Evolutionary conservation across 2,113 vertebrate genomes (phyloP), one percentile per base, ranked within the genome.

Genomic region (Rhinolophus ferrumequinum): DNA sequence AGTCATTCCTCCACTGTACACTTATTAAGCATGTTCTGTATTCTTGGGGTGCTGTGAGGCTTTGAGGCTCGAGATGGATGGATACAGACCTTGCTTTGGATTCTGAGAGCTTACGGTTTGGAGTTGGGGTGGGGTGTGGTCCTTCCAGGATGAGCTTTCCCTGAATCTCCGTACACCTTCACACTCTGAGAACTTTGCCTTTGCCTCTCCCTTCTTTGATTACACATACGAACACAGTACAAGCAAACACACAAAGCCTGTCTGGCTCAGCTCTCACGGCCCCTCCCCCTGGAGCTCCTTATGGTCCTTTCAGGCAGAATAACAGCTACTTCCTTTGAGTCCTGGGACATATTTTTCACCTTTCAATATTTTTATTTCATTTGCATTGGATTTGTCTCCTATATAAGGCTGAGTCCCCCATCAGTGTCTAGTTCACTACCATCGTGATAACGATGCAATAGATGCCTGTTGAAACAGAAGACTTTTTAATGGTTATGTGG

Each of bases 81-180:
- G 62, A 66, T 3, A 21, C 19, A 44, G 66, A 81, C 54, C 50
- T 94, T 24, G 79, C 22, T 54, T 86, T 79, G 54, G 38, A 79
- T 73, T 90, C n/a, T 73, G 54, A 47, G 38, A 60, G 19, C 30
- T 50, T 10, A 10, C 28, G 8, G 6, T 50, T 90, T 26, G 24
- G 14, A 8, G 28, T 8, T 44, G 19, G 5, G 12, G 33, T n/a
- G 26, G 6, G 4, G 0, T 22, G 19, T 19, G 10, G 0, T 80
- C 41, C 18, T 73, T 8, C 0, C 1, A 44, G 58, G 82, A 30
- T 13, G 19, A 41, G 64, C 35, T 69, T 38, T 77, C 54, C 62
- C 69, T 16, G 11, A 84, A 50, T 73, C 82, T 30, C 60, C 1
- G 2, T 1, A 18, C 4, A 41, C 41, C 13, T 38, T 35, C 47